These are phyloP conservation scores for Clytia hemisphaerica DNA, from an alignment of 30 jellyfish, hydroid and myxozoan species.

Conservation along the genomic window DNA sequence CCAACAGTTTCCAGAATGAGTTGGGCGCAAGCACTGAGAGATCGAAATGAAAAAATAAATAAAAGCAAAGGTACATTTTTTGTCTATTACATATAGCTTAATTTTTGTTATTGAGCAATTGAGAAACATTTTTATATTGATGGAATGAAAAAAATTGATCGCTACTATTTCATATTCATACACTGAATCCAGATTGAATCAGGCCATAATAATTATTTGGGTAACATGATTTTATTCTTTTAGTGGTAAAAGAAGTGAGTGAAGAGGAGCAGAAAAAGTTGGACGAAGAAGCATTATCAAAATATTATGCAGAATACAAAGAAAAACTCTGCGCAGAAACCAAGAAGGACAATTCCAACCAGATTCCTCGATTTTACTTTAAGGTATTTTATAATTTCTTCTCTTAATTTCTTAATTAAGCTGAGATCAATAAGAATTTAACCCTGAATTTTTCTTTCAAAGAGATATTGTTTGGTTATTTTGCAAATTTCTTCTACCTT, in stretches of 20 bases:
- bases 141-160: too few relatives aligned
- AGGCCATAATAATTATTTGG: background rate
- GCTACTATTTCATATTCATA: too few relatives aligned
- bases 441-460: too few relatives aligned
- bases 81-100: too few relatives aligned
- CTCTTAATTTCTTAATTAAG: too few relatives aligned
- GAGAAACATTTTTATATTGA: too few relatives aligned
- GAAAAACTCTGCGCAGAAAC: conserved; percentile 9
- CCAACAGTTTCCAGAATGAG: conserved; percentile 15
- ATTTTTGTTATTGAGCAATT: too few relatives aligned
- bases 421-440: too few relatives aligned
- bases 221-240: too few relatives aligned
- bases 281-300: conserved; percentile 50
- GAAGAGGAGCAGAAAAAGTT: conserved; percentile 44
- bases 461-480: too few relatives aligned
- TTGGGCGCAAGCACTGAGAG: conserved; percentile 47
- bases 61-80: background rate
- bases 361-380: conserved; percentile 86
- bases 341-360: conserved; percentile 7
- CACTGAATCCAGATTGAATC: too few relatives aligned
- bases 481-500: too few relatives aligned
- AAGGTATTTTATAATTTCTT: conserved; percentile 11
- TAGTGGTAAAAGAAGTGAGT: background rate
- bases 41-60: conserved; percentile 23
- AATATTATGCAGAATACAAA: conserved; percentile 55